Evolutionary conservation across 2,888 invertebrate genomes (phyloP).

Genomic region (Campoplex capitator): DNA sequence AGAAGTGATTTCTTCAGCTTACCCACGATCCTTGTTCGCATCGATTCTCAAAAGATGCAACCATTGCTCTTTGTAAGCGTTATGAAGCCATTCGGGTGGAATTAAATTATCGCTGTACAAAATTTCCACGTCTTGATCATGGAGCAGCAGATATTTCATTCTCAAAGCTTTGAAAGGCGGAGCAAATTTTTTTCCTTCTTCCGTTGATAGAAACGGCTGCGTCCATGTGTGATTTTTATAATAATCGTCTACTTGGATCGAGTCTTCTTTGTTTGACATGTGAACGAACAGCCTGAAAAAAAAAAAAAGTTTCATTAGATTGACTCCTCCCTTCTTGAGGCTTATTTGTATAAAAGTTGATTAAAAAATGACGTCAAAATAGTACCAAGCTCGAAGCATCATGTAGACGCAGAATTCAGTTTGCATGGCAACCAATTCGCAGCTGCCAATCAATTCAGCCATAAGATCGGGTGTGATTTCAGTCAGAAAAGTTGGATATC

Average conservation of each 20-base stretch:
- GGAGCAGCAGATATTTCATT: constrained; percentile 89
- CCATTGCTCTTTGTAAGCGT: constrained; percentile 89
- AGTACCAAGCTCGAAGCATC: constrained; percentile 89
- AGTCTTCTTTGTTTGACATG: constrained; percentile 76
- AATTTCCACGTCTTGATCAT: constrained; percentile 89
- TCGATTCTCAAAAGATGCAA: constrained; percentile 89
- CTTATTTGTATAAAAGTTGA: not conserved
- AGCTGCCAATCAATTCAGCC: constrained; percentile 87
- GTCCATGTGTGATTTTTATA: constrained; percentile 81
- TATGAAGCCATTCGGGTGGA: constrained; percentile 89
- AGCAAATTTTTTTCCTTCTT: constrained; percentile 87
- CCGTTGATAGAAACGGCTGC: constrained; percentile 87
- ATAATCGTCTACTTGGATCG: constrained; percentile 79
- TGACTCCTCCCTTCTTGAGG: not conserved
- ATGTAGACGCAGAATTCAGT: constrained; percentile 92
- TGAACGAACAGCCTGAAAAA: constrained; percentile 80
- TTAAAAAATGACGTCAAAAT: not conserved
- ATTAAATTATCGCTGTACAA: constrained; percentile 89
- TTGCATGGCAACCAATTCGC: constrained; percentile 90
- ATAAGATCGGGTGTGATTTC: constrained; percentile 89
- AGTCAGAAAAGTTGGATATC: constrained; percentile 86
- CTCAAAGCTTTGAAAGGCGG: constrained; percentile 88
- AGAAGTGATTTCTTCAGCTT: constrained; percentile 72
- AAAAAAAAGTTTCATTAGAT: constrained; percentile 27
- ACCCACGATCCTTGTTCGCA: constrained; percentile 90